These are phyloP conservation scores for Watsonalla binaria DNA, from an alignment of 2,888 invertebrate species.

Conservation along the genomic window DNA sequence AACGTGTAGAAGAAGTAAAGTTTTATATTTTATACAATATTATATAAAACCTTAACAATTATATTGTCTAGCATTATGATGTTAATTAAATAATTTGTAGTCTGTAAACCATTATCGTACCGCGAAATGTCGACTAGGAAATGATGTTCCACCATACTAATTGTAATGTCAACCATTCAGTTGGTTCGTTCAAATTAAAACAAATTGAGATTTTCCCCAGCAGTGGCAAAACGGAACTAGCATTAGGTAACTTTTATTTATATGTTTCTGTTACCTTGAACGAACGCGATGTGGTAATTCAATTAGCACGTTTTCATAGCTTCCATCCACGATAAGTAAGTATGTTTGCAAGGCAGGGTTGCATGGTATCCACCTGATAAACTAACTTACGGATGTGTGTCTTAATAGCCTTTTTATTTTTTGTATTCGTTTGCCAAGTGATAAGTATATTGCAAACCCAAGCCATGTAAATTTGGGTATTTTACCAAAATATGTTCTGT, in stretches of 20 bases:
- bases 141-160: neutral
- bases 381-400: neutral
- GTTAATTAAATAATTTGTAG: neutral
- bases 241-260: conserved; percentile 51
- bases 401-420: neutral
- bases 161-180: neutral
- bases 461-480: neutral
- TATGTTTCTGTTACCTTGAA: conserved; percentile 49
- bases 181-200: conserved; percentile 8
- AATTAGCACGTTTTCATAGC: conserved; percentile 53
- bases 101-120: neutral
- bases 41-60: neutral
- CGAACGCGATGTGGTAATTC: conserved; percentile 43
- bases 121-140: neutral
- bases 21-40: neutral
- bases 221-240: conserved; percentile 48
- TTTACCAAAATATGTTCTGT: neutral
- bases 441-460: too few relatives aligned
- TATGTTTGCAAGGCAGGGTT: conserved; percentile 18
- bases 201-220: conserved; percentile 22
- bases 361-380: conserved; percentile 1
- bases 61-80: neutral
- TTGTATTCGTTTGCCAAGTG: neutral
- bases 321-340: conserved; percentile 29
- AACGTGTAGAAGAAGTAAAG: too few relatives aligned